These are phyloP conservation scores for Dromiciops gliroides DNA, from an alignment of 2,113 vertebrate species.

Conservation along the genomic window DNA sequence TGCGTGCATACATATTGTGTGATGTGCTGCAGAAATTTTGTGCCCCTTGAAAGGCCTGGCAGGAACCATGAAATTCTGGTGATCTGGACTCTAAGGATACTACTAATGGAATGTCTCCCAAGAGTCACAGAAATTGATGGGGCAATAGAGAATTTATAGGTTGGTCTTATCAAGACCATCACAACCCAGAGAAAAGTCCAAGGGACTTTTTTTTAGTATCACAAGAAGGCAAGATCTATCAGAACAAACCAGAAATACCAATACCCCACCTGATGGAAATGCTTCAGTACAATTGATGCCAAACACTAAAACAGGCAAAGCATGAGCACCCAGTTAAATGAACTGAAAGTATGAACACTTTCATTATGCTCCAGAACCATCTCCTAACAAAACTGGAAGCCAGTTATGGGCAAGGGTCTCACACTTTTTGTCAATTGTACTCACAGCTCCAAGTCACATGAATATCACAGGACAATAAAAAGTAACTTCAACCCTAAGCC, in stretches of 20 bases:
- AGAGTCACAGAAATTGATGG: background rate
- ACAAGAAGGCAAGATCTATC: background rate
- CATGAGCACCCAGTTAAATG: background rate
- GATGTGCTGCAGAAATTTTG: background rate
- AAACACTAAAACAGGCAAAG: background rate
- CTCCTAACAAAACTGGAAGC: background rate
- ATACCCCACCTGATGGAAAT: background rate
- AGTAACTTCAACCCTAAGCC: background rate
- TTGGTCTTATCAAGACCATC: background rate
- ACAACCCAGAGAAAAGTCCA: background rate
- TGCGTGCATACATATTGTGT: no score
- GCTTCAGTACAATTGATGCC: background rate
- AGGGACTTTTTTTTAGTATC: background rate
- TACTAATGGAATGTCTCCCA: background rate
- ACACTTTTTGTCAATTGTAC: background rate
- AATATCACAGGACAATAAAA: background rate
- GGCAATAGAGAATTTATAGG: background rate
- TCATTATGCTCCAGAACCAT: background rate
- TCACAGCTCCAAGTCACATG: background rate
- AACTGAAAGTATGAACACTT: background rate
- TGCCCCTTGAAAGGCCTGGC: background rate
- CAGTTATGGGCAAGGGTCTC: background rate
- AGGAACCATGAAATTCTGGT: background rate
- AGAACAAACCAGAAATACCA: background rate
- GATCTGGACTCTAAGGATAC: background rate